Evolutionary conservation across 92 coral and sea anemone species (phyloP).

Genomic region (Zoanthus sansibaricus): DNA sequence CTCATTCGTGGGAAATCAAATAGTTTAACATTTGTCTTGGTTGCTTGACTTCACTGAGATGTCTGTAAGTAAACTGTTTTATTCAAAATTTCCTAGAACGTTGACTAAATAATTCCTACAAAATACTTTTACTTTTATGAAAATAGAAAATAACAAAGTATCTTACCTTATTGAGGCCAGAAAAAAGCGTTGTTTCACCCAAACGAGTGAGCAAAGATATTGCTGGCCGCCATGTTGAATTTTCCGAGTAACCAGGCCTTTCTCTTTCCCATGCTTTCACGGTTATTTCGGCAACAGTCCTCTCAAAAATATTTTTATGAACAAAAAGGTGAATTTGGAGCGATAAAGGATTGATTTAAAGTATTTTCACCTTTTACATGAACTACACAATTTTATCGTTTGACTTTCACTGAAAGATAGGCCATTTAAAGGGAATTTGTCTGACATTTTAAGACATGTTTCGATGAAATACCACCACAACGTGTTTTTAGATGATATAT

Average conservation of each 20-base stretch:
- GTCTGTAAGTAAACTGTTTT: not conserved
- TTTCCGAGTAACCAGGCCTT: not conserved
- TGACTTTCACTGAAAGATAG: not conserved
- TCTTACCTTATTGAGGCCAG: not conserved
- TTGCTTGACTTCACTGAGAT: not conserved
- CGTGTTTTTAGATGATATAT: not conserved
- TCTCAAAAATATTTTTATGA: not conserved
- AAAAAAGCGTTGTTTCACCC: not conserved
- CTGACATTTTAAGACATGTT: not conserved
- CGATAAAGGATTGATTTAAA: not conserved
- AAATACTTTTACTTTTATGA: not conserved
- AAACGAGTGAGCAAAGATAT: not conserved
- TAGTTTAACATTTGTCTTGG: not conserved
- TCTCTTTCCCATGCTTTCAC: not conserved
- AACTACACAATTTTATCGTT: not conserved
- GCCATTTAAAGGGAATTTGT: not conserved
- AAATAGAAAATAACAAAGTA: not conserved
- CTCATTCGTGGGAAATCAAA: not conserved
- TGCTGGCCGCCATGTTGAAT: not conserved
- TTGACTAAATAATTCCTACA: not conserved
- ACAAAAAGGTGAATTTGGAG: not conserved
- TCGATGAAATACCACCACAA: not conserved
- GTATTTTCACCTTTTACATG: not conserved
- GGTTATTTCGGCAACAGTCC: not conserved
- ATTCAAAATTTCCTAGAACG: not conserved